phyloP scores from a whole-genome alignment of 2,797 vertebrate genomes.

The Varecia variegata region DNA sequence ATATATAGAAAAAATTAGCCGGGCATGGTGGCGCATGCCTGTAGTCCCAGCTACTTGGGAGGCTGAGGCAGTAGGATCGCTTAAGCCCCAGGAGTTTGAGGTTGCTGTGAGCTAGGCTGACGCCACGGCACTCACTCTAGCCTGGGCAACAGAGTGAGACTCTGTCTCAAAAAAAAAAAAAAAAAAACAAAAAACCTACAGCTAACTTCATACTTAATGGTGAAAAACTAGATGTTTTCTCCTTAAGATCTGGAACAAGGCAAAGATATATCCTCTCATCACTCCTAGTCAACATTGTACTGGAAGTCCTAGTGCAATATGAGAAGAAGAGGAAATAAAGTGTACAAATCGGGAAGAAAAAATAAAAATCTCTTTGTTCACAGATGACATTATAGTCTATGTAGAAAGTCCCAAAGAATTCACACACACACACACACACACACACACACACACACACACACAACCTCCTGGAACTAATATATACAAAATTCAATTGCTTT shows the following conservation, averaged over 20 bases:
- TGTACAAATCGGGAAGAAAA: not conserved
- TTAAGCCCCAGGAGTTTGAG: too few relatives aligned
- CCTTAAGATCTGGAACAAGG: not conserved
- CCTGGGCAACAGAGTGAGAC: too few relatives aligned
- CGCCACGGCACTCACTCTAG: too few relatives aligned
- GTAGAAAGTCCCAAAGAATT: not conserved
- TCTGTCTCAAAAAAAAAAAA: too few relatives aligned
- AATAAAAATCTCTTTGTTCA: not conserved
- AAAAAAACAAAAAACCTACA: not conserved
- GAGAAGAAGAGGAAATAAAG: not conserved
- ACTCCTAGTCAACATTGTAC: not conserved
- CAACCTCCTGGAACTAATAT: not conserved
- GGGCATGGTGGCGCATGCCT: too few relatives aligned
- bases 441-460: too few relatives aligned
- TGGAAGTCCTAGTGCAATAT: not conserved
- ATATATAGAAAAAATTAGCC: too few relatives aligned
- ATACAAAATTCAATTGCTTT: not conserved
- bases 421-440: not conserved
- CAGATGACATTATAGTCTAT: not conserved
- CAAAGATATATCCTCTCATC: not conserved
- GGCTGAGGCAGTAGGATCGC: too few relatives aligned
- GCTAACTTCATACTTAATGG: not conserved
- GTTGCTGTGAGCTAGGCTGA: too few relatives aligned
- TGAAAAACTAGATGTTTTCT: slow-evolving; percentile 8
- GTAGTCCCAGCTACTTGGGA: too few relatives aligned